Evolutionary conservation across 1,140 invertebrate genomes (phyloP).

Genomic region (Frieseomelitta varia): DNA sequence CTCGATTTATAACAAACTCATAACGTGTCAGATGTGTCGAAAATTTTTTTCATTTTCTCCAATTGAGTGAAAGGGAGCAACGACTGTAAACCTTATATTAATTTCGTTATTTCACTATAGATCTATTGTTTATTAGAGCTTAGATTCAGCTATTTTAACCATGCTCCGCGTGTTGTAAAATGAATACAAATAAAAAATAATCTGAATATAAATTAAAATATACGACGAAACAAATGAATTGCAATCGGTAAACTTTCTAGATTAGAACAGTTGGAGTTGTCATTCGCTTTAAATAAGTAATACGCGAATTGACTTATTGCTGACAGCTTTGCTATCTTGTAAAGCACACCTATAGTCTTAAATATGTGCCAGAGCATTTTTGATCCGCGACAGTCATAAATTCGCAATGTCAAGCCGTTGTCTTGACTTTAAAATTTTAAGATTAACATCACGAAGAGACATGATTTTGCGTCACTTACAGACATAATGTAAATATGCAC

Average conservation of each 20-base stretch:
- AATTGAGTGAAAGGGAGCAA: not conserved
- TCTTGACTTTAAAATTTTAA: not conserved
- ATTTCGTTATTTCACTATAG: not conserved
- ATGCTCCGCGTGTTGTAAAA: not conserved
- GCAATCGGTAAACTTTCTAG: not conserved
- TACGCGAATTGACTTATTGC: not conserved
- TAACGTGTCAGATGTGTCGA: not conserved
- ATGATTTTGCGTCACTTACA: constrained; percentile 12
- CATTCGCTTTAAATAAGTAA: no score
- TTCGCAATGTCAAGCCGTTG: not conserved
- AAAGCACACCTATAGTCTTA: not conserved
- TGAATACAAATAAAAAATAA: not conserved
- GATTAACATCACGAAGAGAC: not conserved
- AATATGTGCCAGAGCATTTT: not conserved
- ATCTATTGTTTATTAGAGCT: not conserved
- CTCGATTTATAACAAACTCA: not conserved
- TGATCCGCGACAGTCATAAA: constrained; percentile 6
- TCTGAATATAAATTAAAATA: not conserved
- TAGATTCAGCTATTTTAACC: not conserved
- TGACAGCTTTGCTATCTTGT: not conserved
- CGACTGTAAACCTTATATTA: not conserved
- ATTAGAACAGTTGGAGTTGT: not conserved
- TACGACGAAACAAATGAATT: not conserved
- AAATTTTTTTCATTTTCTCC: not conserved
- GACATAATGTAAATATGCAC: constrained; percentile 16